Conservation (phyloP, 2,888 invertebrate genomes). For the Brenthis hecate region DNA sequence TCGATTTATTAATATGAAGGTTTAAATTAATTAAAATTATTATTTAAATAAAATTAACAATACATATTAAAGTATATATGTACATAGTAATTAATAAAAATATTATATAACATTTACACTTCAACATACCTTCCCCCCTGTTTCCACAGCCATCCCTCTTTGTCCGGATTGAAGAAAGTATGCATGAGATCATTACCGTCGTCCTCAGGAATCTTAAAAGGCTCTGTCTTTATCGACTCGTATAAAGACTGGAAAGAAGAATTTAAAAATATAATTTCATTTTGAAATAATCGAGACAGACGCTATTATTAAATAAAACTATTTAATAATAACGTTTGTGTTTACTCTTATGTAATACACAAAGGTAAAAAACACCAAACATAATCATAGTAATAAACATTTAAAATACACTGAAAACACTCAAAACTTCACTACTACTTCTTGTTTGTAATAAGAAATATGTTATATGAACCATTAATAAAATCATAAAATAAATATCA, state of each 20-base stretch:
- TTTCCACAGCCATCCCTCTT: conserved; percentile 99
- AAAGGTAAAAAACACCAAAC: too few species aligned
- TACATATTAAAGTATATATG: background rate
- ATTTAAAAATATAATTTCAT: conserved; percentile 1
- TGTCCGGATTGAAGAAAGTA: conserved; percentile 99
- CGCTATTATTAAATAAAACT: background rate
- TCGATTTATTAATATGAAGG: too few species aligned
- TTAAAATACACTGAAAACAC: too few species aligned
- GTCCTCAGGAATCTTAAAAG: conserved; percentile 99
- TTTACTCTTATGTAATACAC: too few species aligned
- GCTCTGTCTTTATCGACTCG: conserved; percentile 99
- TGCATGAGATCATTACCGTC: conserved; percentile 99
- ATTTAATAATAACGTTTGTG: too few species aligned
- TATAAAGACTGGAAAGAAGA: conserved; percentile 90
- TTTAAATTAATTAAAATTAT: too few species aligned
- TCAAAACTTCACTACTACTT: too few species aligned
- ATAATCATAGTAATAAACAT: too few species aligned
- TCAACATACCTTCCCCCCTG: conserved; percentile 89
- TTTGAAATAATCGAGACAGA: background rate
- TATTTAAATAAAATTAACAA: too few species aligned
- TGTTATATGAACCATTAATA: too few species aligned
- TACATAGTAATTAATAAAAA: background rate
- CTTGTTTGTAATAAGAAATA: too few species aligned
- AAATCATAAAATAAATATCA: too few species aligned
- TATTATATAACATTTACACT: background rate